Percentiles rank a stretch among this genome's conserved stretches.
Evolutionary conservation across 1,140 invertebrate species (phyloP).

Genomic region (Protaetia brevitarsis): DNA sequence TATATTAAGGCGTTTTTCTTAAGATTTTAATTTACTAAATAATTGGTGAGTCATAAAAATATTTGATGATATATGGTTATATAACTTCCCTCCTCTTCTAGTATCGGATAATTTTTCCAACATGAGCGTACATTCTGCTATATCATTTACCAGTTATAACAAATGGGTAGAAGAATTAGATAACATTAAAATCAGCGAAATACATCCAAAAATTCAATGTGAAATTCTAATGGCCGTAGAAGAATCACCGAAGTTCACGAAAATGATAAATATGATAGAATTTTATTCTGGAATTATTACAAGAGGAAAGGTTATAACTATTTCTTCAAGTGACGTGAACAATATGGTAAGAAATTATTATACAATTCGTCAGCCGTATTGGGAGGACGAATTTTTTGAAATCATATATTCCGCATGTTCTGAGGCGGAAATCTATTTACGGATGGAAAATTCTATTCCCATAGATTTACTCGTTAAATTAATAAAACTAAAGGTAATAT

Average conservation of each 20-base stretch:
- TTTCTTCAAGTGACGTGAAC: neutral
- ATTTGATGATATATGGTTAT: too few relatives aligned
- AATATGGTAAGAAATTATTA: neutral
- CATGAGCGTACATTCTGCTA: too few relatives aligned
- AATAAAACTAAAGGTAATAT: constrained; percentile 7
- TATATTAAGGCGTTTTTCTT: too few relatives aligned
- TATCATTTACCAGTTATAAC: neutral
- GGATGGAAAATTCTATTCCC: neutral
- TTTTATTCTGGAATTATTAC: neutral
- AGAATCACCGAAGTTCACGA: neutral
- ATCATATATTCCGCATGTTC: neutral
- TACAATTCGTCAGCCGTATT: neutral
- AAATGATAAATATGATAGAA: constrained; percentile 6
- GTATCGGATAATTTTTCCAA: too few relatives aligned
- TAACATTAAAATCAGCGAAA: neutral
- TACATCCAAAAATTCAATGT: constrained; percentile 4
- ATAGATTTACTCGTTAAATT: constrained; percentile 4
- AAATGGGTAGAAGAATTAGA: neutral
- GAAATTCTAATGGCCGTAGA: neutral
- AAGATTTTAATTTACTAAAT: too few relatives aligned
- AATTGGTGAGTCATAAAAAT: too few relatives aligned
- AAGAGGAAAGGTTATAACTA: neutral
- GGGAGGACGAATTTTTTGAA: neutral
- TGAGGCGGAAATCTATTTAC: neutral
- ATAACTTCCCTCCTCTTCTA: too few relatives aligned